Percentiles rank a stretch among this genome's conserved stretches.
phyloP scores from a whole-genome alignment of 2,113 vertebrate genomes.

The Forbesichthys papilliferus region DNA sequence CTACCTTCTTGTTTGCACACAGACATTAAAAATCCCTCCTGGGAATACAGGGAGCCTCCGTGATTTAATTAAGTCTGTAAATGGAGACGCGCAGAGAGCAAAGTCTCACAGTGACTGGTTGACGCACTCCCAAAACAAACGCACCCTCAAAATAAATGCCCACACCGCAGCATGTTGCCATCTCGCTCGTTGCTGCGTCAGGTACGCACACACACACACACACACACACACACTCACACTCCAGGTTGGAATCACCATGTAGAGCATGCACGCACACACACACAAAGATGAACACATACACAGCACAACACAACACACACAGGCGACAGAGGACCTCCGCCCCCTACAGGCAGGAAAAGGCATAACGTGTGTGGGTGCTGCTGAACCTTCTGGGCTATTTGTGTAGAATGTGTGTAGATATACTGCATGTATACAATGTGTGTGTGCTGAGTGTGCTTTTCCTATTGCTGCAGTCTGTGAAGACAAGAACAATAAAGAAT shows the following conservation, averaged over 20 bases:
- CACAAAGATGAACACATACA: too few relatives aligned
- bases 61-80: not conserved
- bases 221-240: not conserved
- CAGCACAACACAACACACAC: not conserved
- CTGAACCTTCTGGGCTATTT: too few relatives aligned
- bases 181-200: too few relatives aligned
- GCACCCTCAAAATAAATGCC: too few relatives aligned
- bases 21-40: not conserved
- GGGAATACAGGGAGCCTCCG: not conserved
- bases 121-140: not conserved
- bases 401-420: too few relatives aligned
- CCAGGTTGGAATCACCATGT: not conserved
- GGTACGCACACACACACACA: not conserved
- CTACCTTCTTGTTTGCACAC: constrained; percentile 7
- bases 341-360: constrained; percentile 20
- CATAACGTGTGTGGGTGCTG: not conserved
- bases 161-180: too few relatives aligned
- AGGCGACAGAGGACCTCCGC: not conserved
- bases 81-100: not conserved
- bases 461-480: too few relatives aligned
- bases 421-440: not conserved
- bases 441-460: too few relatives aligned
- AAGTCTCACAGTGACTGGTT: not conserved
- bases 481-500: too few relatives aligned
- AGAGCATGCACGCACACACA: not conserved